These are phyloP conservation scores for Geotrypetes seraphini DNA, from an alignment of 2,797 vertebrate genomes.

Conservation along the genomic window DNA sequence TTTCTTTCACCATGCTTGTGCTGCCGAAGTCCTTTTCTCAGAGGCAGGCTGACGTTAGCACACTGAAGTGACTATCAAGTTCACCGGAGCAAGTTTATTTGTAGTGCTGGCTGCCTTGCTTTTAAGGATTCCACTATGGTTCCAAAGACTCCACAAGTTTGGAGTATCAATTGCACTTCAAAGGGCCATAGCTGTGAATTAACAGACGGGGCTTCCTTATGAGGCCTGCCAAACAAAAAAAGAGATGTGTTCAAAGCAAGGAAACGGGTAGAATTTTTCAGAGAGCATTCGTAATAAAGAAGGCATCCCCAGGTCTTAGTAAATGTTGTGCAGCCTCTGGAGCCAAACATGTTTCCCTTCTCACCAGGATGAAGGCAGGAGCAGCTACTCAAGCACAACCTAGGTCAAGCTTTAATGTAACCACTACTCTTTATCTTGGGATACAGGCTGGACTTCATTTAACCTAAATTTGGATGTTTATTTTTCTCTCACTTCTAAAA, in stretches of 20 bases:
- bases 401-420: too few relatives aligned
- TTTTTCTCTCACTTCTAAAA: too few relatives aligned
- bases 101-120: conserved; percentile 34
- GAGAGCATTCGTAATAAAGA: not conserved
- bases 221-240: conserved; percentile 18
- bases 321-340: conserved; percentile 2
- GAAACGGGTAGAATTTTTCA: conserved; percentile 10
- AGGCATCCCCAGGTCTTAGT: conserved; percentile 7
- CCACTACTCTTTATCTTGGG: too few relatives aligned
- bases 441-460: too few relatives aligned
- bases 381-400: too few relatives aligned
- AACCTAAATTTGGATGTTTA: too few relatives aligned
- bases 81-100: conserved; percentile 62
- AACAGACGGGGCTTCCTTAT: conserved; percentile 25
- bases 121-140: conserved; percentile 46
- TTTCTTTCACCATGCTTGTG: conserved; percentile 77
- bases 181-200: conserved; percentile 39
- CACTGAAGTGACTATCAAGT: conserved; percentile 23
- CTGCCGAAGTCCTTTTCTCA: conserved; percentile 46
- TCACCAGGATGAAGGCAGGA: too few relatives aligned
- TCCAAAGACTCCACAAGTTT: conserved; percentile 38
- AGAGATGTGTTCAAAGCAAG: conserved; percentile 23
- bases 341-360: not conserved
- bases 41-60: conserved; percentile 57
- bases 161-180: conserved; percentile 57